Evolutionary conservation across 2,888 invertebrate genomes (phyloP), one percentile per base, ranked within the genome.

Genomic region (Heliconius cydno): DNA sequence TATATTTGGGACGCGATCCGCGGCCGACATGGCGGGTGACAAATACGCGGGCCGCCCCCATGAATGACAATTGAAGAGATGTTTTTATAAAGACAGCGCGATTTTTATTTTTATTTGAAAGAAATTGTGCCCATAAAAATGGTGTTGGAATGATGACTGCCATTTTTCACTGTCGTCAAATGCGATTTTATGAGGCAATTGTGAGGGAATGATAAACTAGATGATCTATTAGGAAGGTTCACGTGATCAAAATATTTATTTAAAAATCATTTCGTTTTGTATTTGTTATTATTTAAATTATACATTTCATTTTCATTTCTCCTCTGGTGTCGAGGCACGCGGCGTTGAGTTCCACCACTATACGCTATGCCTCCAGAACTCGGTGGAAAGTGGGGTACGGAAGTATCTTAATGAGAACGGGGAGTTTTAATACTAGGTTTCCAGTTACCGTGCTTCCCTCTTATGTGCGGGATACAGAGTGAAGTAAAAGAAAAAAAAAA

Each of bases 21-120:
- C 89, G 86, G 87, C 88, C 90, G 90, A 88, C 91, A 92, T 88
- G 90, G 88, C 90, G 91, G 90, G 92, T 95, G 95, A 95, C 95
- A 95, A 95, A 95, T 95, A 95, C 93, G 92, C 93, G 89, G 86
- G 83, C 86, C 91, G 91, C 92, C 88, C 94, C 91, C 91, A 95
- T 95, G 95, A 95, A 95, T 95, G 95, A 95, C 94, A 95, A 95
- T 95, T 92, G 91, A 92, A 92, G 92, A 92, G 93, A 94, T 94
- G 93, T 94, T 95, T 94, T 94, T 93, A 92, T 94, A 94, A 94
- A 93, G 94, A 94, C 87, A 88, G 86, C 85, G 86, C 92, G 92
- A 92, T 92, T 92, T 92, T 92, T 92, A 91, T 93, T 93, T 94
- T 94, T 93, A 94, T 94, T 91, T 89, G 92, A 94, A 94, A 94